A percentile compares a stretch with the other conserved stretches of the same genome.
phyloP scores from a whole-genome alignment of 1,140 invertebrate genomes.

The Pectinophora gossypiella region DNA sequence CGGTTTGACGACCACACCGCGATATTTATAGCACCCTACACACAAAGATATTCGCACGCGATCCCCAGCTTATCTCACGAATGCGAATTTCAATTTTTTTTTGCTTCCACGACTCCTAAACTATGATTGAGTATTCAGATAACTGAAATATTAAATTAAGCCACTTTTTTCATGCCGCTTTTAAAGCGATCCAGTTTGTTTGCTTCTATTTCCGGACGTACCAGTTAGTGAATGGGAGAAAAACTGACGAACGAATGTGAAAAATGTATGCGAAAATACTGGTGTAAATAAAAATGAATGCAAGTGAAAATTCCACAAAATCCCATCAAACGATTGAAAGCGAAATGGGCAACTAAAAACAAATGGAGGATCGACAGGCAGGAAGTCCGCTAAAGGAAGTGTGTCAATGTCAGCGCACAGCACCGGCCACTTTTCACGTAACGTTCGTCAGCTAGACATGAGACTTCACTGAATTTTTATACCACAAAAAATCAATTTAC shows the following conservation, averaged over 20 bases:
- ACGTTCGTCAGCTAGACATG: no score
- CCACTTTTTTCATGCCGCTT: neutral
- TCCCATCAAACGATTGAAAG: neutral
- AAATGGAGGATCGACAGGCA: slow-evolving; percentile 29
- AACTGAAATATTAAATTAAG: neutral
- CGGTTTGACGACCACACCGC: slow-evolving; percentile 28
- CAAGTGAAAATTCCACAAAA: slow-evolving; percentile 24
- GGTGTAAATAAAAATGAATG: neutral
- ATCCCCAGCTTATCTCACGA: slow-evolving; percentile 36
- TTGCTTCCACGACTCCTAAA: neutral
- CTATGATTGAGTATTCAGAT: neutral
- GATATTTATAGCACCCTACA: slow-evolving; percentile 36
- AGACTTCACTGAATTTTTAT: no score
- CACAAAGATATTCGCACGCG: slow-evolving; percentile 27
- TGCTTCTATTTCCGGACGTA: neutral
- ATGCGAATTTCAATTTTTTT: neutral
- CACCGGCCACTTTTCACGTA: slow-evolving; percentile 36
- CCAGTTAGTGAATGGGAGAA: neutral
- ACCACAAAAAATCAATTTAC: no score
- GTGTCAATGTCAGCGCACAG: slow-evolving; percentile 63
- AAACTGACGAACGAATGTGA: neutral
- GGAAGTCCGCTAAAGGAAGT: slow-evolving; percentile 46
- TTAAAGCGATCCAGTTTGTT: neutral
- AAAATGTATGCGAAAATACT: neutral
- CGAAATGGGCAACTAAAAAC: slow-evolving; percentile 12